Base-by-base conservation (phyloP, 2,113 vertebrate genomes). In the Sylvietta virens region DNA sequence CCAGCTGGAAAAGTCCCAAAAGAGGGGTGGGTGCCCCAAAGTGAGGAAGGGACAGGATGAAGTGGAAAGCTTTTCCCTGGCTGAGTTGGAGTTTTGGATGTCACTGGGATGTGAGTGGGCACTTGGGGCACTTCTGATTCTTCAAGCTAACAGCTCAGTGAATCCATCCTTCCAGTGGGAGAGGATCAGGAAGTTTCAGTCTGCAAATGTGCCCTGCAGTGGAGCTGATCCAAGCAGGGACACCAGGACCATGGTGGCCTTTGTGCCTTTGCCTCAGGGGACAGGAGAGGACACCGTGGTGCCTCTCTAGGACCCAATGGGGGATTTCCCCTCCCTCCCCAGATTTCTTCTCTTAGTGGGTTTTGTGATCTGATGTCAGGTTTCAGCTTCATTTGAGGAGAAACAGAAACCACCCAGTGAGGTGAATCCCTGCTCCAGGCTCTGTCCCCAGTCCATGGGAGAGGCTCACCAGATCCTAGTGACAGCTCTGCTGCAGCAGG, bases 211-310 rank as follows among this genome's bases (percentile, higher is more conserved):
- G 37, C 45, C 62, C 88, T 2, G 0, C 27, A 42, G 37, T 4
- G 37, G 67, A 87, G 81, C 73, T 33, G 47, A 11, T 47, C 73
- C 7, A 0, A 28, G 73, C 3, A 0, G 6, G 73, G 50, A 50
- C 13, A 1, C 4, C 0, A 0, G 40, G 31, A 44, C 6, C 2
- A 1, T 0, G 2, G 62, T 26, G 69, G 31, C 70, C 60, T 37
- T 39, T 6, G 30, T 50, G 39, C 57, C 64, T 39, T 28, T 24
- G 47, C 48, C 21, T 57, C 7, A 7, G 4, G 70, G 61, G 70
- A 71, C 58, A 39, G 83, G 65, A 90, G 42, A 24, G 50, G n/a
- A 44, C 69, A 16, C 3, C 0, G 4, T 15, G 7, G 15, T 8
- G 50, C 45, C 44, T 79, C 58, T 8, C 10, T 27, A 78, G 91